These are phyloP conservation scores for Toxostoma redivivum DNA, from an alignment of 2,113 vertebrate genomes.

Conservation along the genomic window DNA sequence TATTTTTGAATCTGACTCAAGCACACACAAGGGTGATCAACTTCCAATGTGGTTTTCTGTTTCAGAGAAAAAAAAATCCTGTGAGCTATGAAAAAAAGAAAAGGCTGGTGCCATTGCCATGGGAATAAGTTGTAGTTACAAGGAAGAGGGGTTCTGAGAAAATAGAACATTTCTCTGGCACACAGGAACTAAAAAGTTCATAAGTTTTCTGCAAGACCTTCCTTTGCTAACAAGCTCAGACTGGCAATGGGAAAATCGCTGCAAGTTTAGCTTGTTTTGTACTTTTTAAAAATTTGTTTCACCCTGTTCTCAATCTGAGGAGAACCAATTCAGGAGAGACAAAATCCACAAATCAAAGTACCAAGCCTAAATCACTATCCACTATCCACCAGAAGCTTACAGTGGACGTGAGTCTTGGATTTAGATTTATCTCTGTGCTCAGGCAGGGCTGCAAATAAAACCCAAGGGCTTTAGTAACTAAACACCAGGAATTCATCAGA, in stretches of 20 bases:
- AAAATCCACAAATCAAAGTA: neutral
- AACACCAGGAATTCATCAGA: neutral
- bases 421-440: neutral
- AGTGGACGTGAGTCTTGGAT: neutral
- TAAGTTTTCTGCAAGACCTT: neutral
- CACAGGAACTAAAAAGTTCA: neutral
- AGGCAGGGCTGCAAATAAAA: neutral
- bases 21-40: neutral
- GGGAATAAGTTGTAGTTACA: neutral
- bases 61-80: neutral
- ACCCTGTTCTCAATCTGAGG: neutral
- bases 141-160: neutral
- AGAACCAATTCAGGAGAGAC: neutral
- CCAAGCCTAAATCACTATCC: neutral
- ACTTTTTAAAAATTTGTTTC: neutral
- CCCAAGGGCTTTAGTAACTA: neutral
- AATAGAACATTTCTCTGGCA: neutral
- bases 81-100: neutral
- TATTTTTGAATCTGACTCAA: neutral
- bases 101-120: neutral
- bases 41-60: neutral
- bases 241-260: neutral
- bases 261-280: neutral
- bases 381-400: neutral
- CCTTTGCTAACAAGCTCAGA: neutral